A percentile compares a stretch with the other conserved stretches of the same genome.
Evolutionary conservation across 2,888 invertebrate species (phyloP).

Genomic region (Linyphia triangularis): DNA sequence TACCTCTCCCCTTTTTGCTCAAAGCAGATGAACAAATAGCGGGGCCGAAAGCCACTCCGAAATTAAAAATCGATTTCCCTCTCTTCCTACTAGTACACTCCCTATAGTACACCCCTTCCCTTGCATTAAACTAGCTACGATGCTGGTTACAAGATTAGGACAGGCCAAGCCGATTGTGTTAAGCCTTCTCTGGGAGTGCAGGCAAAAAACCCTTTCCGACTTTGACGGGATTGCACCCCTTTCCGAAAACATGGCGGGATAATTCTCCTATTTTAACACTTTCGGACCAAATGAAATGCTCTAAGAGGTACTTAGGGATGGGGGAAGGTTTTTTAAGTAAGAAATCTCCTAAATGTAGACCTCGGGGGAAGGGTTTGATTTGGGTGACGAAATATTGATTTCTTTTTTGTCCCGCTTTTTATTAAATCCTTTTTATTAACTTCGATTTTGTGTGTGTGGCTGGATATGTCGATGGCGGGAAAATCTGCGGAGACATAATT

Average conservation of each 20-base stretch:
- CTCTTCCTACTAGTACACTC: slow-evolving; percentile 25
- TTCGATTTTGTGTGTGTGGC: no score
- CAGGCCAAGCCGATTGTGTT: slow-evolving; percentile 71
- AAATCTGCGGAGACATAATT: no score
- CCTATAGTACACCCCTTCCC: slow-evolving; percentile 30
- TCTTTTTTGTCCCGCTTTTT: no score
- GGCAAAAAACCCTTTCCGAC: slow-evolving; percentile 45
- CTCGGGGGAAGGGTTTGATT: slow-evolving; percentile 1
- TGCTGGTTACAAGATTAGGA: slow-evolving; percentile 72
- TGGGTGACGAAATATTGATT: slow-evolving; percentile 21
- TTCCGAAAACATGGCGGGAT: slow-evolving; percentile 60
- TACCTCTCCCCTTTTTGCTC: slow-evolving; percentile 29
- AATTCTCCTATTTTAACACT: slow-evolving; percentile 73
- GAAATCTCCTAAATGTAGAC: slow-evolving; percentile 48
- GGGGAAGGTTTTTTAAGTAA: slow-evolving; percentile 66
- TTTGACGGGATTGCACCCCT: slow-evolving; percentile 67
- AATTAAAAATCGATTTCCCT: slow-evolving; percentile 73
- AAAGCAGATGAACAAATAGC: slow-evolving; percentile 51
- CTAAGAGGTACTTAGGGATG: slow-evolving; percentile 68
- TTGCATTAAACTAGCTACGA: slow-evolving; percentile 72
- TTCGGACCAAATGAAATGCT: slow-evolving; percentile 66
- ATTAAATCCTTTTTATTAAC: no score
- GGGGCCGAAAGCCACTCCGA: slow-evolving; percentile 19
- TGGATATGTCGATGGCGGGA: no score
- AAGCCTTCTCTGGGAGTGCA: slow-evolving; percentile 46